phyloP scores from a whole-genome alignment of 2,797 vertebrate species.

The Antrozous pallidus region DNA sequence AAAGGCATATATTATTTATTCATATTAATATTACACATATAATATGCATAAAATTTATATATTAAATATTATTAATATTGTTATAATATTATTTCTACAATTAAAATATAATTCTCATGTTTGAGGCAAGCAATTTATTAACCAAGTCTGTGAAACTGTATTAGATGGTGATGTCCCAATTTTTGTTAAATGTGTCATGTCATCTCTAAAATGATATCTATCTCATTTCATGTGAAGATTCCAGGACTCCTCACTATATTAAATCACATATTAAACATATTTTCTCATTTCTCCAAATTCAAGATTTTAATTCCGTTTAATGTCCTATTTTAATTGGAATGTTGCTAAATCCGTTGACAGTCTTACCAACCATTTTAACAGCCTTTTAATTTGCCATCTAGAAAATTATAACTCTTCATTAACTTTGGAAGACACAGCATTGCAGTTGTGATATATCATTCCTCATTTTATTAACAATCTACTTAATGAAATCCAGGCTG shows the following conservation, averaged over 20 bases:
- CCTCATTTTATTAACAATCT: constrained; percentile 81
- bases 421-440: constrained; percentile 81
- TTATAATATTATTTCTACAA: not conserved
- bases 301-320: constrained; percentile 79
- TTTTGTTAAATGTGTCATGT: constrained; percentile 59
- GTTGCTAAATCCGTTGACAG: constrained; percentile 79
- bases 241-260: constrained; percentile 62
- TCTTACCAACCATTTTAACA: constrained; percentile 81
- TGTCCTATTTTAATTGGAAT: constrained; percentile 81
- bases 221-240: constrained; percentile 64
- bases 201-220: constrained; percentile 58
- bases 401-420: constrained; percentile 84
- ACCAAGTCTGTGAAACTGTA: not conserved
- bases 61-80: not conserved
- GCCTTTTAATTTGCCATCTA: constrained; percentile 85
- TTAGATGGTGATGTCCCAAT: constrained; percentile 7
- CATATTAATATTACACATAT: not conserved
- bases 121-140: not conserved
- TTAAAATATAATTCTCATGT: constrained; percentile 5
- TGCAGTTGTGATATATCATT: constrained; percentile 81
- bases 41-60: not conserved
- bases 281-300: constrained; percentile 77
- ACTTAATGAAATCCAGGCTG: constrained; percentile 81
- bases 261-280: constrained; percentile 75
- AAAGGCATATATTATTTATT: not conserved